Evolutionary conservation across 2,888 invertebrate species (phyloP).

Genomic region (Glomeris marginata): DNA sequence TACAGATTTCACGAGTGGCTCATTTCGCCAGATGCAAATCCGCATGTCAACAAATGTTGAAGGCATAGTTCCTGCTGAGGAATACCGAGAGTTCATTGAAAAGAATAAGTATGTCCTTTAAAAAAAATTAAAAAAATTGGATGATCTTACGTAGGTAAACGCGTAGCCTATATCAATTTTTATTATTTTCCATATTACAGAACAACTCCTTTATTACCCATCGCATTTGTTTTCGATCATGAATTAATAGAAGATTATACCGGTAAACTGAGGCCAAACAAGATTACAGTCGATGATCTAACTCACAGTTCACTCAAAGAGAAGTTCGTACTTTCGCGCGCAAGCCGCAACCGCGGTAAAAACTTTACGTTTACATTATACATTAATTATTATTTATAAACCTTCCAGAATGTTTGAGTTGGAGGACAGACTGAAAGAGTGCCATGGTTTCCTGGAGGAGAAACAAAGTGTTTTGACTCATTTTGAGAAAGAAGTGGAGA

Average conservation of each 20-base stretch:
- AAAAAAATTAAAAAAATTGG: neutral
- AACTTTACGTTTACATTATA: too few relatives aligned
- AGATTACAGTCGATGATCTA: conserved; percentile 77
- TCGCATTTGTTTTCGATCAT: conserved; percentile 72
- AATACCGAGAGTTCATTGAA: conserved; percentile 76
- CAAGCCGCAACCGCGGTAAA: too few relatives aligned
- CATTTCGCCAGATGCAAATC: conserved; percentile 61
- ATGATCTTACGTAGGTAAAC: too few relatives aligned
- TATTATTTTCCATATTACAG: conserved; percentile 34
- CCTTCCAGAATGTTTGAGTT: conserved; percentile 44
- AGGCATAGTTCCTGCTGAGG: conserved; percentile 63
- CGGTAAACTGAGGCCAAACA: conserved; percentile 71
- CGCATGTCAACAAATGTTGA: conserved; percentile 60
- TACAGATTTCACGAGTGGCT: conserved; percentile 62
- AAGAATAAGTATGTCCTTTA: conserved; percentile 57
- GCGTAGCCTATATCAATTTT: too few relatives aligned
- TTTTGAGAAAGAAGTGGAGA: conserved; percentile 22
- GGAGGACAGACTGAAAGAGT: conserved; percentile 61
- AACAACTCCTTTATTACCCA: conserved; percentile 58
- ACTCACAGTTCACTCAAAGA: conserved; percentile 78
- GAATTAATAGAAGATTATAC: conserved; percentile 75
- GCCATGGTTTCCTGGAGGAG: conserved; percentile 48
- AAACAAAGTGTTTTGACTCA: conserved; percentile 24
- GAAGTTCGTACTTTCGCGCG: conserved; percentile 37
- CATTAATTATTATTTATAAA: neutral